Evolutionary conservation across 1,140 invertebrate genomes (phyloP).

Genomic region (Drosophila carrolli): DNA sequence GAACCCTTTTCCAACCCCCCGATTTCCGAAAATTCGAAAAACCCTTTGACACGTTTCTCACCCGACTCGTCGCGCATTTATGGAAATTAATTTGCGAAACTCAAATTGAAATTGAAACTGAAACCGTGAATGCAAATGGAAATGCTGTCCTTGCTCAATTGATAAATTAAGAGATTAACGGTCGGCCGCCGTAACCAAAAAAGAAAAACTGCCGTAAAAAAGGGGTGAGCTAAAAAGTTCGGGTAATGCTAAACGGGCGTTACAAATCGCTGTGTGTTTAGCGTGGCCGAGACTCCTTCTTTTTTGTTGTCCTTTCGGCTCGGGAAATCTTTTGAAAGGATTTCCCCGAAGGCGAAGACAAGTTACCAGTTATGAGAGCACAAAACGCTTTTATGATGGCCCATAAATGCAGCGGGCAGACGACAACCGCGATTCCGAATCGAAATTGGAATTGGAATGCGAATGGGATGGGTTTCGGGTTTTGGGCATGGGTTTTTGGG

Average conservation of each 20-base stretch:
- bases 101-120: slow-evolving; percentile 75
- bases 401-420: slow-evolving; percentile 57
- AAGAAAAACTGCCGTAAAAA: slow-evolving; percentile 11
- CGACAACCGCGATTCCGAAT: slow-evolving; percentile 30
- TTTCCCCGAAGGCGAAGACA: slow-evolving; percentile 35
- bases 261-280: slow-evolving; percentile 60
- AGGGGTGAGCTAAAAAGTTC: slow-evolving; percentile 58
- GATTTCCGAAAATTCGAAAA: neutral
- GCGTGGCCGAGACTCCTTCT: slow-evolving; percentile 32
- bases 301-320: slow-evolving; percentile 25
- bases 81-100: slow-evolving; percentile 80
- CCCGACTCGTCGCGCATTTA: slow-evolving; percentile 62
- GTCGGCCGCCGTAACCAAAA: slow-evolving; percentile 66
- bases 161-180: slow-evolving; percentile 81
- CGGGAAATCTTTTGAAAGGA: slow-evolving; percentile 25
- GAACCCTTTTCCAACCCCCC: slow-evolving; percentile 57
- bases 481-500: neutral
- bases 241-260: slow-evolving; percentile 61
- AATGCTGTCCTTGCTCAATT: slow-evolving; percentile 56
- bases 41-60: slow-evolving; percentile 22
- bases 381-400: slow-evolving; percentile 64
- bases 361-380: slow-evolving; percentile 38
- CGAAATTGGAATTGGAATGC: neutral
- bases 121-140: slow-evolving; percentile 32
- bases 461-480: slow-evolving; percentile 3